phyloP scores from a whole-genome alignment of 1,140 invertebrate species.

The Meloidogyne chitwoodi region DNA sequence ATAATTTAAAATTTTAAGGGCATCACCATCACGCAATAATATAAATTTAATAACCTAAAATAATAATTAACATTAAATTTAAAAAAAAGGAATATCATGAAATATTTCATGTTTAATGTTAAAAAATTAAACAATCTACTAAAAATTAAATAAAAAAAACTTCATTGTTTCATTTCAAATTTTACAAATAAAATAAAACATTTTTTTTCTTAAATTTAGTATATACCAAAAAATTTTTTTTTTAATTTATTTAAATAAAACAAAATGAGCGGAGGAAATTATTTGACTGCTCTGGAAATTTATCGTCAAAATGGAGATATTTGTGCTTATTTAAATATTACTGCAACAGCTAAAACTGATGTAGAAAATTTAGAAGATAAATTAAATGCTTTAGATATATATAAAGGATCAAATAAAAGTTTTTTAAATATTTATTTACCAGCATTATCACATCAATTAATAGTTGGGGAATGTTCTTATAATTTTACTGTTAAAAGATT shows the following conservation, averaged over 20 bases:
- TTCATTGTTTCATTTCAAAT: no score
- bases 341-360: not conserved
- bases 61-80: no score
- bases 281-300: not conserved
- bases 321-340: constrained; percentile 14
- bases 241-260: not conserved
- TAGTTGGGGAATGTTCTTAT: not conserved
- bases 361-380: constrained; percentile 8
- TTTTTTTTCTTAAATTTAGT: no score
- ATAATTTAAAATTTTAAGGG: no score
- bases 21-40: no score
- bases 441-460: not conserved
- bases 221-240: not conserved
- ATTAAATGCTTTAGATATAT: constrained; percentile 4
- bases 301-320: constrained; percentile 6
- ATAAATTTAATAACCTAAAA: no score
- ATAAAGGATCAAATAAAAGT: not conserved
- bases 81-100: no score
- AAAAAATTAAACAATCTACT: no score
- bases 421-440: not conserved
- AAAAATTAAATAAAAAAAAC: no score
- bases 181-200: no score
- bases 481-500: not conserved
- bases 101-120: no score
- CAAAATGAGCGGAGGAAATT: not conserved